Conservation (phyloP, 2,888 invertebrate genomes). For the Mesochorus sp. region DNA sequence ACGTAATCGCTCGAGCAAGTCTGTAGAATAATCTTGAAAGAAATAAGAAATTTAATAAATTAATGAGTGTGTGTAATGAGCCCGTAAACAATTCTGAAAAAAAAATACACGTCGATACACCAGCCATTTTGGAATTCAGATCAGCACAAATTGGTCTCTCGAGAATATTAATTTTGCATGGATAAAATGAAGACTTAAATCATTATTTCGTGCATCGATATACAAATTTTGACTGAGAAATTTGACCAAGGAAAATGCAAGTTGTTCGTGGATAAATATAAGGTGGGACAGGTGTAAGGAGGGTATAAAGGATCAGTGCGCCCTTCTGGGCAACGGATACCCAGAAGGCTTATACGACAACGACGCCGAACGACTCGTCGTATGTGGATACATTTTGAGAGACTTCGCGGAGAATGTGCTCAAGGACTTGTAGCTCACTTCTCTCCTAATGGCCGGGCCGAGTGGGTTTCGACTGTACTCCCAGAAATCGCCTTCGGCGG, state of each 20-base stretch:
- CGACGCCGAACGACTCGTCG: not conserved
- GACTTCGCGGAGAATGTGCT: constrained; percentile 16
- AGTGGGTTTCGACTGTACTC: constrained; percentile 40
- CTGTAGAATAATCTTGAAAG: too few relatives aligned
- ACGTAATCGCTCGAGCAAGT: too few relatives aligned
- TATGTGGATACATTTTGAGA: constrained; percentile 19
- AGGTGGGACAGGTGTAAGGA: constrained; percentile 19
- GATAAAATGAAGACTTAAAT: too few relatives aligned
- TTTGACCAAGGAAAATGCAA: too few relatives aligned
- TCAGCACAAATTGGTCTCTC: too few relatives aligned
- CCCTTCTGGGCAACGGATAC: constrained; percentile 48
- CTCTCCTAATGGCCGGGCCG: constrained; percentile 64
- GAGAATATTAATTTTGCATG: too few relatives aligned
- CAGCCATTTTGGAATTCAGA: too few relatives aligned
- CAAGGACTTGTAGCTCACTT: constrained; percentile 3
- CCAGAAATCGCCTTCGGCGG: constrained; percentile 71
- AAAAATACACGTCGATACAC: too few relatives aligned
- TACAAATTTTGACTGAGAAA: constrained; percentile 9
- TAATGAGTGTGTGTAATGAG: too few relatives aligned
- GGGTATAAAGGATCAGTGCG: constrained; percentile 7
- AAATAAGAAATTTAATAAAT: too few relatives aligned
- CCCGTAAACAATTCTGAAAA: too few relatives aligned
- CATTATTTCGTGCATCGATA: too few relatives aligned
- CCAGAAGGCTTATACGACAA: constrained; percentile 47
- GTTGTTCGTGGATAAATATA: not conserved